Evolutionary conservation across 2,888 invertebrate genomes (phyloP), one percentile per base, ranked within the genome.

Genomic region (Callosobruchus maculatus): DNA sequence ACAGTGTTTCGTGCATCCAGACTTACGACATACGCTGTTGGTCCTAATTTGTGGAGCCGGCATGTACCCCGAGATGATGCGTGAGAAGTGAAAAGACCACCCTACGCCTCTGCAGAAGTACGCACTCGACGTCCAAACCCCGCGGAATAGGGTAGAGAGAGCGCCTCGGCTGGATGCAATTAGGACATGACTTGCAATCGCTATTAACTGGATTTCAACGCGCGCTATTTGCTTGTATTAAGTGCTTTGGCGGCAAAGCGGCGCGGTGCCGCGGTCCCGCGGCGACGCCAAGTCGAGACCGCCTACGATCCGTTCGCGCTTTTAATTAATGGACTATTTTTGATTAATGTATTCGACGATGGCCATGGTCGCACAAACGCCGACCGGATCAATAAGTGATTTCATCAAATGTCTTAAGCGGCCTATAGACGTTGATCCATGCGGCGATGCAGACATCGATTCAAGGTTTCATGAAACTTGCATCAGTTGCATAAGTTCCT

Each of bases 111-210:
- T 49, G 49, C 13, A 49, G 18, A 49, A 49, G 49, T 49, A 49
- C 49, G 49, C 49, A 49, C 49, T 49, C 49, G 13, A 49, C 49
- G 13, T 49, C 13, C 26, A 49, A 49, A 49, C 49, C 49, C 49
- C 49, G 49, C 49, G 18, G 49, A 49, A 49, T 49, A 49, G 49
- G 49, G 49, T 49, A 49, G 49, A 49, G 30, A 30, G 49, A 49
- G 49, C 49, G 49, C 49, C 49, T 49, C 49, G 49, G 80, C 81
- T 79, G 80, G 80, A 79, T 82, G 82, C 84, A 85, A 84, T 85
- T 84, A 85, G 81, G 76, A 81, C 83, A 83, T 85, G 85, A 85
- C 85, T 85, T 84, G 84, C 84, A 82, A 83, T 84, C 82, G 81
- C 84, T 82, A 82, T 84, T 84, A 82, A 84, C 82, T 82, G 82